Evolutionary conservation across 2,113 vertebrate species (phyloP).

Genomic region (Stegostoma tigrinum): DNA sequence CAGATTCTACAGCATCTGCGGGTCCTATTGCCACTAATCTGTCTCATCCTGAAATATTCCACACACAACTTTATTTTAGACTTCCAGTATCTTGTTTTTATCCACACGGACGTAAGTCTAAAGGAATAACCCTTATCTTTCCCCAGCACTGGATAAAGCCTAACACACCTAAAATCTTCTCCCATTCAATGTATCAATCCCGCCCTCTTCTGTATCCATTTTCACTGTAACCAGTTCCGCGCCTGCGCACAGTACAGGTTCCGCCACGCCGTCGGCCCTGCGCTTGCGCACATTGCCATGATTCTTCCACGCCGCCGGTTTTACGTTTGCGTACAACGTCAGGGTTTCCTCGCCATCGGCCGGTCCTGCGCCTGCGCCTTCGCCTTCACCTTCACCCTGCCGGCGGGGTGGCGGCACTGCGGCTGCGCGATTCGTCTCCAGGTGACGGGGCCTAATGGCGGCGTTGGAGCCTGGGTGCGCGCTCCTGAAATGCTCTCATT

Average conservation of each 20-base stretch:
- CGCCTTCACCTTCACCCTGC: background rate
- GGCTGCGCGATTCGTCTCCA: background rate
- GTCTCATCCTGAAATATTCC: too few relatives aligned
- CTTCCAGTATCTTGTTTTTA: too few relatives aligned
- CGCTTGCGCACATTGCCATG: background rate
- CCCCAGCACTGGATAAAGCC: background rate
- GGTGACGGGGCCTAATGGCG: background rate
- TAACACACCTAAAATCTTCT: too few relatives aligned
- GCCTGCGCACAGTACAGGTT: background rate
- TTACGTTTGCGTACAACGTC: background rate
- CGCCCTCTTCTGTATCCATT: background rate
- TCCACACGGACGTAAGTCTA: background rate
- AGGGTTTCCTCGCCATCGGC: too few relatives aligned
- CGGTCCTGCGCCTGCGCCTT: background rate
- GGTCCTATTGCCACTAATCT: too few relatives aligned
- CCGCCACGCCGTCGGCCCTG: background rate
- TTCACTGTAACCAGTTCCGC: background rate
- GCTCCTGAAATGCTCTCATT: background rate
- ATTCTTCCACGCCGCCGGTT: background rate
- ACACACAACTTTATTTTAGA: background rate
- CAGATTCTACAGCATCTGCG: too few relatives aligned
- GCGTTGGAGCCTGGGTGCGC: background rate
- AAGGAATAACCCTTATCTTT: background rate
- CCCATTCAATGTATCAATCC: too few relatives aligned
- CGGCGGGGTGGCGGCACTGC: background rate